phyloP scores from a whole-genome alignment of 1,140 invertebrate species.

The Sitophilus oryzae region DNA sequence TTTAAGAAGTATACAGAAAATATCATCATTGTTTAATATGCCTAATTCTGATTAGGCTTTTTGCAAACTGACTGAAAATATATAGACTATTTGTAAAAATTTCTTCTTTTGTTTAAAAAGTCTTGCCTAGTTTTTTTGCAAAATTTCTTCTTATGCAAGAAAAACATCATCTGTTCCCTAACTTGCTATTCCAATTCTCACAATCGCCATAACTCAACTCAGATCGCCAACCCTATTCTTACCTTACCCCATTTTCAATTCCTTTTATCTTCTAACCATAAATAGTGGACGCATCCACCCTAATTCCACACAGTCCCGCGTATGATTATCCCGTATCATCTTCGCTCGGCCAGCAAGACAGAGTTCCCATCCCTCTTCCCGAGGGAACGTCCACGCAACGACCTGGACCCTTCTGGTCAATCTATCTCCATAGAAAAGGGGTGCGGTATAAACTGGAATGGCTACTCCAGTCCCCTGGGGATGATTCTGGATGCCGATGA shows the following conservation, averaged over 20 bases:
- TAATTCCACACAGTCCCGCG: constrained; percentile 20
- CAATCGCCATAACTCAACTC: too few relatives aligned
- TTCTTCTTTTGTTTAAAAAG: too few relatives aligned
- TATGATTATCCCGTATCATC: constrained; percentile 25
- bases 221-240: not conserved
- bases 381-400: constrained; percentile 7
- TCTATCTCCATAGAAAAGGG: constrained; percentile 16
- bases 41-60: too few relatives aligned
- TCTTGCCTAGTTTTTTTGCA: too few relatives aligned
- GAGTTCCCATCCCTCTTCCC: constrained; percentile 8
- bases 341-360: constrained; percentile 15
- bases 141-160: too few relatives aligned
- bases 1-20: too few relatives aligned
- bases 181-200: too few relatives aligned
- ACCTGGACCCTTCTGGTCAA: constrained; percentile 23
- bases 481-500: not conserved
- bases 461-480: not conserved
- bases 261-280: constrained; percentile 14
- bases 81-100: too few relatives aligned
- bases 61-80: too few relatives aligned
- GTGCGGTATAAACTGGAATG: constrained; percentile 12
- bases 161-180: too few relatives aligned
- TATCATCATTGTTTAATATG: too few relatives aligned
- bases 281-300: constrained; percentile 12
- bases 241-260: constrained; percentile 2